phyloP scores from a whole-genome alignment of 2,113 vertebrate genomes.

The Damaliscus lunatus region DNA sequence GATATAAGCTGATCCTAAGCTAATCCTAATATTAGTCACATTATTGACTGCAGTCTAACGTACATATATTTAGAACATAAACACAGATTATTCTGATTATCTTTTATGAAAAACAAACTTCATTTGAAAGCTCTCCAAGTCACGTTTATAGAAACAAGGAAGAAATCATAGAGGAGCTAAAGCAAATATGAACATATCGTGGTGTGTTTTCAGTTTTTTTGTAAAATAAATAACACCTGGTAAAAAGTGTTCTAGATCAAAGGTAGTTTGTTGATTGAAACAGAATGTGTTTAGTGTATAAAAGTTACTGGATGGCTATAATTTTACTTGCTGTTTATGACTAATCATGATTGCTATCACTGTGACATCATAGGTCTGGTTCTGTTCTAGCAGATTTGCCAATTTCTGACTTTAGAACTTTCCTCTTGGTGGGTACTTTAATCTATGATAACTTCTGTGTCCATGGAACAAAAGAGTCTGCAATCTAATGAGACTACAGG shows the following conservation, averaged over 20 bases:
- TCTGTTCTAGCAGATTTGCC: neutral
- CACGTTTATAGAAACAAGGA: neutral
- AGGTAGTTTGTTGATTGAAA: neutral
- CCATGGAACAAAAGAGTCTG: neutral
- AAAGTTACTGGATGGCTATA: neutral
- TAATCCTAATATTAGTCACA: neutral
- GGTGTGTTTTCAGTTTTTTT: neutral
- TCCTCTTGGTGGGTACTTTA: neutral
- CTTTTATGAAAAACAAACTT: conserved; percentile 29
- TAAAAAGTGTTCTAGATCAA: neutral
- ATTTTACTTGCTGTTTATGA: neutral
- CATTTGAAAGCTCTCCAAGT: neutral
- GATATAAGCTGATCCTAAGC: neutral
- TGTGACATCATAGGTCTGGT: neutral
- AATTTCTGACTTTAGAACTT: conserved; percentile 18
- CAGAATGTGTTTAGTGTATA: neutral
- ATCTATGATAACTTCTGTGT: neutral
- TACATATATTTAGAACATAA: neutral
- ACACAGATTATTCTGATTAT: neutral
- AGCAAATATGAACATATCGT: neutral
- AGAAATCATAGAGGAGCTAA: neutral
- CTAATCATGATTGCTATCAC: neutral
- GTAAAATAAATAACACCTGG: neutral
- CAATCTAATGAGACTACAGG: neutral
- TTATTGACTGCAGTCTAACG: neutral